Base-by-base conservation (phyloP, 2,797 vertebrate species). In the Ispidina lecontei region DNA sequence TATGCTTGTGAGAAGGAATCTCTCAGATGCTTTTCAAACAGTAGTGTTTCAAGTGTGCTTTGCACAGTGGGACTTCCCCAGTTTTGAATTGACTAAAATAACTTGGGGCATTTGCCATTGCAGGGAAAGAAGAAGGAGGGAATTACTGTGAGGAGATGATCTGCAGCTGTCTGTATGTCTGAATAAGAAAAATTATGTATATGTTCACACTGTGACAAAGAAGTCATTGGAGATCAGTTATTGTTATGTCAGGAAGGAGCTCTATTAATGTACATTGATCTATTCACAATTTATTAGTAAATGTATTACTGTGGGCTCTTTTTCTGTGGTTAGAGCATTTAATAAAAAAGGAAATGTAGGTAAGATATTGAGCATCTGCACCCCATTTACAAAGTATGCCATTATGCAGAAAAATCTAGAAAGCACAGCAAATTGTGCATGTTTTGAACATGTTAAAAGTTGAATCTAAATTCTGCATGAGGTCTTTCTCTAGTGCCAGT, bases 41-140 rank as follows among this genome's bases (percentile, higher is more conserved):
- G 44, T 14, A 55, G 8, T 26, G 26, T 58, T 60, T 58, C 2
- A 67, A 74, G 37, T 16, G 10, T 58, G 51, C 47, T 78, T 71
- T 67, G 13, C 12, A 18, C 68, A 49, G 62, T 28, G 44, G 51
- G 68, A 14, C 35, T 74, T 95, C 63, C 43, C 14, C 31, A 29
- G 0, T 84, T 78, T 82, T 69, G 31, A 63, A 70, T 49, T 76
- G 31, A 56, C 43, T 43, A 60, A 79, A 71, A 37, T 11, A 78
- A 49, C 12, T 83, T 54, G 68, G 52, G 54, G 26, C 55, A 46
- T 91, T 95, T 94, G 43, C 72, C 47, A 35, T 23, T 88, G 86
- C 74, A 69, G 55, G 56, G 93, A 85, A 93, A 95, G 54, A 79
- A 85, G 93, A 95, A 89, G 73, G 76, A 94, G 92, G 84, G 91